Base-by-base conservation (phyloP, 2,113 vertebrate species). In the Acrocephalus arundinaceus region DNA sequence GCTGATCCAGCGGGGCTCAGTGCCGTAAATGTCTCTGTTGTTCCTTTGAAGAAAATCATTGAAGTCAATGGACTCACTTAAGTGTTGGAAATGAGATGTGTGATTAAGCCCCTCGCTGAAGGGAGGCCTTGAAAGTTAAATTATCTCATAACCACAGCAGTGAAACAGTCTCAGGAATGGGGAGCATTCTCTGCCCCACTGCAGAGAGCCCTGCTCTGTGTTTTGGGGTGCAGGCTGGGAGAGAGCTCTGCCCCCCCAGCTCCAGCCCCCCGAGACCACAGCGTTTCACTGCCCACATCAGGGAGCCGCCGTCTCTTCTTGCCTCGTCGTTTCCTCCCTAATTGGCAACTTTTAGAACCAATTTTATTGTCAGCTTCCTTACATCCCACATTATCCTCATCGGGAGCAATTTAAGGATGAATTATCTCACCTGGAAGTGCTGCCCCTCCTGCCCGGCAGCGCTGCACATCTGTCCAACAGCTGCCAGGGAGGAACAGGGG, bases 21-120 rank as follows among this genome's bases (percentile, higher is more conserved):
- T 78, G 45, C 88, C 70, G 70, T 68, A 63, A 90, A 88, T 80
- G 70, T 62, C 85, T 46, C 72, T 52, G 63, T 16, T 88, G 48
- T 19, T 66, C 72, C 94, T 96, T 94, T 96, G 90, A 96, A 95
- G 96, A 80, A 88, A 95, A 77, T 76, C 85, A 65, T 74, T 96
- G 93, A 93, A 97, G 92, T 91, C 95, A 74, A 66, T 71, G 72
- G 93, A 33, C 82, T 93, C 25, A 45, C 66, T 89, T 96, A 84
- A 90, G 76, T 83, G 85, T 27, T 81, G 72, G 88, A 81, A 94
- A 90, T 91, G 62, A 94, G 92, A 67, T 11, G 39, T 93, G 27
- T 86, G 93, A 94, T 91, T 88, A 83, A 63, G 52, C 43, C 71
- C 67, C 46, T 95, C 7, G 54, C 87, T 85, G 93, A 88, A 91